Evolutionary conservation across 2,113 vertebrate species (phyloP).

Genomic region (Megaptera novaeangliae): DNA sequence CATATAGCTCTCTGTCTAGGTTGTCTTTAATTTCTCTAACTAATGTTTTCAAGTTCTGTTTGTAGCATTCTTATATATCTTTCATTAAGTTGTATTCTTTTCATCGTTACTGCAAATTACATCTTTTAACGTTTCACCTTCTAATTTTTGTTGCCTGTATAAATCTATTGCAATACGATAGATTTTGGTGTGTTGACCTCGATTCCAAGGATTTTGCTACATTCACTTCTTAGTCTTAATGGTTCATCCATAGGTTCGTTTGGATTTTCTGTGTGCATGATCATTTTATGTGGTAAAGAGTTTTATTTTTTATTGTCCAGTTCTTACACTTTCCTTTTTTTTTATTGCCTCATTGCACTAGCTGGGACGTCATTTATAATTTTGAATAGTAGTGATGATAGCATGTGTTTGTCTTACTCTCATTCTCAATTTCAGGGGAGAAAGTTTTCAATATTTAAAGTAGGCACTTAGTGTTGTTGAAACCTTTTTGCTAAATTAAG

Average conservation of each 20-base stretch:
- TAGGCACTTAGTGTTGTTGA: background rate
- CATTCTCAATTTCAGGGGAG: background rate
- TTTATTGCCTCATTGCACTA: background rate
- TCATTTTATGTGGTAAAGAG: background rate
- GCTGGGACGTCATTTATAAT: background rate
- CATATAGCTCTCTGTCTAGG: background rate
- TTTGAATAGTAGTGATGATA: background rate
- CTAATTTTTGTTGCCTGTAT: background rate
- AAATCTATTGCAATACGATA: background rate
- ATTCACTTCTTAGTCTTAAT: background rate
- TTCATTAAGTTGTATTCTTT: background rate
- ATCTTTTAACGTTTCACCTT: background rate
- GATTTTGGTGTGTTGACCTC: background rate
- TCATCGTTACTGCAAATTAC: background rate
- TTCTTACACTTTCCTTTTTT: background rate
- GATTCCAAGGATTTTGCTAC: background rate
- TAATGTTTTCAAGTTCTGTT: background rate
- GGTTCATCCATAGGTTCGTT: background rate
- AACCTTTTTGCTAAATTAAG: background rate
- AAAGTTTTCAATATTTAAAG: background rate
- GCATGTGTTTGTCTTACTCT: background rate
- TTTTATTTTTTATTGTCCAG: background rate
- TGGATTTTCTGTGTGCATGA: background rate
- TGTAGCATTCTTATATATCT: background rate
- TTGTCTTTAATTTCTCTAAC: background rate